A percentile compares a stretch with the other conserved stretches of the same genome.
These are phyloP conservation scores for Fistularia tabacaria DNA, from an alignment of 2,797 vertebrate genomes.

Conservation along the genomic window DNA sequence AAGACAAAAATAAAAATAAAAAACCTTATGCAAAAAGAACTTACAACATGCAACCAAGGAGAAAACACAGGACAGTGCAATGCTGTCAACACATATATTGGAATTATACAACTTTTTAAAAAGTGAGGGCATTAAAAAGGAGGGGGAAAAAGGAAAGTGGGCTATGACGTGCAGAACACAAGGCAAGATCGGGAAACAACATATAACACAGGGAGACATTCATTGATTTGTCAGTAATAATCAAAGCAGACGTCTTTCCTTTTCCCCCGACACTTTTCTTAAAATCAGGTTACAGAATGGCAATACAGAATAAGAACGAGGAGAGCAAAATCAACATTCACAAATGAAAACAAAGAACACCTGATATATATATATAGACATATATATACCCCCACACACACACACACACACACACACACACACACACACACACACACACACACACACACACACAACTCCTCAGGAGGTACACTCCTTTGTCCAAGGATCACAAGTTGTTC, in stretches of 20 bases:
- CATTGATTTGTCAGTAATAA: slow-evolving; percentile 62
- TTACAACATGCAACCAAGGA: slow-evolving; percentile 50
- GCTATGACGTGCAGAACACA: slow-evolving; percentile 2
- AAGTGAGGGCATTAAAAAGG: slow-evolving; percentile 1
- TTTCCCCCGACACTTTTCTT: slow-evolving; percentile 22
- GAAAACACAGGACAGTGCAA: slow-evolving; percentile 30
- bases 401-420: too few relatives aligned
- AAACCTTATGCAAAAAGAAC: slow-evolving; percentile 36
- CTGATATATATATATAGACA: slow-evolving; percentile 44
- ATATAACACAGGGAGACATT: slow-evolving; percentile 52
- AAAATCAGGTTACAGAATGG: slow-evolving; percentile 51
- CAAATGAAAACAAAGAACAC: slow-evolving; percentile 56
- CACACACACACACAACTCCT: slow-evolving; percentile 51
- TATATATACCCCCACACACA: too few relatives aligned
- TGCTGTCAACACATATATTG: slow-evolving; percentile 10
- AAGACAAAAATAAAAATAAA: slow-evolving; percentile 30
- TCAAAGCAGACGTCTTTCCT: slow-evolving; percentile 45
- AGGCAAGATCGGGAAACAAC: slow-evolving; percentile 13
- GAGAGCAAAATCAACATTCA: slow-evolving; percentile 55
- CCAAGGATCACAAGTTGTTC: slow-evolving; percentile 47
- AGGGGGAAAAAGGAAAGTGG: slow-evolving; percentile 8
- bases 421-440: too few relatives aligned
- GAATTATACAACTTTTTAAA: slow-evolving; percentile 15
- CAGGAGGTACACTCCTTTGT: slow-evolving; percentile 46
- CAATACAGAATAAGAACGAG: slow-evolving; percentile 43